These are phyloP conservation scores for Dryomyza anilis DNA, from an alignment of 2,888 invertebrate genomes.

Conservation along the genomic window DNA sequence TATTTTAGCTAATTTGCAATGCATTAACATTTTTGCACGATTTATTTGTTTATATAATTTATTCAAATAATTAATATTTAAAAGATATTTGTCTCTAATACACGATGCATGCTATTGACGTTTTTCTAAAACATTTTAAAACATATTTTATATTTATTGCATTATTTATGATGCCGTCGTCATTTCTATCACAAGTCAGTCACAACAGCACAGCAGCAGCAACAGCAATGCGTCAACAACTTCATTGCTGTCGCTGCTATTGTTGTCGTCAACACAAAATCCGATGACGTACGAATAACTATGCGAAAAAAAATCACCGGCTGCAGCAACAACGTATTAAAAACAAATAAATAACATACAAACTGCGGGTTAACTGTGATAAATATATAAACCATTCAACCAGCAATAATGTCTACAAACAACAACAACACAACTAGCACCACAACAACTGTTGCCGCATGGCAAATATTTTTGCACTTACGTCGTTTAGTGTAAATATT, in stretches of 20 bases:
- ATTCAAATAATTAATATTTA: no score
- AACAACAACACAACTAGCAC: background rate
- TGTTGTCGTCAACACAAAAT: background rate
- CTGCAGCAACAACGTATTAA: background rate
- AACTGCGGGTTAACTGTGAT: slow-evolving; percentile 4
- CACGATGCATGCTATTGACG: no score
- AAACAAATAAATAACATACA: background rate
- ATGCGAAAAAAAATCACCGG: background rate
- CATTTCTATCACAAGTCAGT: no score
- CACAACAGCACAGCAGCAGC: no score
- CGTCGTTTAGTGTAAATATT: background rate
- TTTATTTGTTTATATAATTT: no score
- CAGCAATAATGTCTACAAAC: background rate
- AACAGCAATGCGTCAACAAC: background rate
- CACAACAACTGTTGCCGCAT: background rate
- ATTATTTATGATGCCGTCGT: no score
- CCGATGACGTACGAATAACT: background rate
- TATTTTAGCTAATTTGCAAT: no score
- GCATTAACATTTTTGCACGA: no score
- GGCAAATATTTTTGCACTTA: background rate
- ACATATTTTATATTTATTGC: no score
- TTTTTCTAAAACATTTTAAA: no score
- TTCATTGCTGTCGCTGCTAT: background rate
- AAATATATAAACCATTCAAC: background rate
- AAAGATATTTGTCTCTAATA: no score